phyloP scores from a whole-genome alignment of 2,113 vertebrate species.

The Kobus ellipsiprymnus region DNA sequence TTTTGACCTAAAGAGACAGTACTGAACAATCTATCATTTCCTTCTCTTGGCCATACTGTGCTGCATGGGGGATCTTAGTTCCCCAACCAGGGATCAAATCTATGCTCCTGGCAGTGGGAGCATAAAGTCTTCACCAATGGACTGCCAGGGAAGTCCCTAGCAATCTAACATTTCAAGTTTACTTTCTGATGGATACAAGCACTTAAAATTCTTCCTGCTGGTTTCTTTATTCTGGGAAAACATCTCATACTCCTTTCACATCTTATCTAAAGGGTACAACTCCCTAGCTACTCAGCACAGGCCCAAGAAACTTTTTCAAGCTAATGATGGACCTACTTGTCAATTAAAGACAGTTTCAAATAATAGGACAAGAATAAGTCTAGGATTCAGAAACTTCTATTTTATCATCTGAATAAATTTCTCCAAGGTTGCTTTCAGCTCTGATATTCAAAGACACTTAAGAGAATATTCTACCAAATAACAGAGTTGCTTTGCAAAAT shows the following conservation, averaged over 20 bases:
- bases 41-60: background rate
- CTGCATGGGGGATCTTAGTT: background rate
- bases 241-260: background rate
- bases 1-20: background rate
- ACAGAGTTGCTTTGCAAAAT: background rate
- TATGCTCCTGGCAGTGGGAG: background rate
- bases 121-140: background rate
- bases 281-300: background rate
- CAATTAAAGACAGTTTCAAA: background rate
- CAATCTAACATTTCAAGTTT: background rate
- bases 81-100: background rate
- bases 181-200: background rate
- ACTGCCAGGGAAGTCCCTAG: background rate
- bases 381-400: background rate
- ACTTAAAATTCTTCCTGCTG: background rate
- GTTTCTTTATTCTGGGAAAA: background rate
- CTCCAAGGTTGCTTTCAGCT: background rate
- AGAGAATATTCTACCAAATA: background rate
- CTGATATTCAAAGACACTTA: background rate
- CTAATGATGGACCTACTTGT: background rate
- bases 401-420: background rate
- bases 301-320: background rate
- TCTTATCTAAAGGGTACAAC: background rate
- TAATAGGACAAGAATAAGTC: background rate
- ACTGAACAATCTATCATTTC: background rate